Percentiles rank a stretch among this genome's conserved stretches.
Conservation (phyloP, 2,797 vertebrate species). For the Liasis olivaceus region DNA sequence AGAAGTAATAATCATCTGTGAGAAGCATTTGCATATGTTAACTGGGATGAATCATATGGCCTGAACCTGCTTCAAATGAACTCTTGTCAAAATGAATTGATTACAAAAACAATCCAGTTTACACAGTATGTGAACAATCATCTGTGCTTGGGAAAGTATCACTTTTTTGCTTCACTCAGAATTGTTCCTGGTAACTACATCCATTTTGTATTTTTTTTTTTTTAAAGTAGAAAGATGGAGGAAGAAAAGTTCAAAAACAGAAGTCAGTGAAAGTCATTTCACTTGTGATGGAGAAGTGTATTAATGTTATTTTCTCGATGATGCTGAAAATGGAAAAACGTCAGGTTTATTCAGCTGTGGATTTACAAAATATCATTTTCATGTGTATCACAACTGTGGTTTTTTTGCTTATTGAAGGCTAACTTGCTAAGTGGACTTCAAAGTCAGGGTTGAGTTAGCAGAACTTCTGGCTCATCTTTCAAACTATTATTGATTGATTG, state of each 20-base stretch:
- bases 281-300: neutral
- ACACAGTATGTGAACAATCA: neutral
- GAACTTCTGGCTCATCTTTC: neutral
- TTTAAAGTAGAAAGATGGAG: neutral
- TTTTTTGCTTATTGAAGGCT: neutral
- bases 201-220: neutral
- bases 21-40: constrained; percentile 11
- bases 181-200: neutral
- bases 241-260: neutral
- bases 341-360: neutral
- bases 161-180: neutral
- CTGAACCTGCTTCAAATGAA: neutral
- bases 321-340: neutral
- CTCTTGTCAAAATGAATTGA: neutral
- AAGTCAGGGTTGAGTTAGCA: neutral
- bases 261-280: neutral
- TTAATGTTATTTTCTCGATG: neutral
- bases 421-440: neutral
- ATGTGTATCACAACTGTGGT: neutral
- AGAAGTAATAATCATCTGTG: neutral
- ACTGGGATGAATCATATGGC: neutral
- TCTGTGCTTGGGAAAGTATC: neutral
- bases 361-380: neutral
- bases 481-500: neutral
- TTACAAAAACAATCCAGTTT: neutral